Percentiles rank a stretch among this genome's conserved stretches.
phyloP scores from a whole-genome alignment of 2,113 vertebrate genomes.

The Laticauda laticaudata region DNA sequence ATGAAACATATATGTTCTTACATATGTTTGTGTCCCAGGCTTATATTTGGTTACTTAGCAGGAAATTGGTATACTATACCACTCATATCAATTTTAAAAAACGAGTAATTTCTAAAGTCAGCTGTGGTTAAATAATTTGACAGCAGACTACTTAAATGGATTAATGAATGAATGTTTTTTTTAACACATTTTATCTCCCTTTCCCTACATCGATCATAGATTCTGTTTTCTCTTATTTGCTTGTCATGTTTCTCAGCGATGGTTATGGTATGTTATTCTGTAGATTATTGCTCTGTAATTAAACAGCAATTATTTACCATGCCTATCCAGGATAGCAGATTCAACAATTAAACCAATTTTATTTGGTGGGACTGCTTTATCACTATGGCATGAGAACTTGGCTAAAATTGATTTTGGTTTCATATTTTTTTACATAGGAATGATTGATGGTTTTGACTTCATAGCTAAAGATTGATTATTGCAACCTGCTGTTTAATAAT shows the following conservation, averaged over 20 bases:
- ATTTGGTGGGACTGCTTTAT: conserved; percentile 65
- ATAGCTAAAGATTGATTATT: conserved; percentile 62
- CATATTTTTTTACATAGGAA: conserved; percentile 48
- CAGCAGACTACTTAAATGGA: background rate
- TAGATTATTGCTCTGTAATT: conserved; percentile 23
- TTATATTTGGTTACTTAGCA: background rate
- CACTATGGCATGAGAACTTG: conserved; percentile 56
- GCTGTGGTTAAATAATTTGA: background rate
- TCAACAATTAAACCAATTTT: conserved; percentile 30
- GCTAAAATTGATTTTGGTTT: conserved; percentile 55
- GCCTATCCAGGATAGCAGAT: conserved; percentile 13
- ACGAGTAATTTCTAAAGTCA: background rate
- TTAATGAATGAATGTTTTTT: background rate
- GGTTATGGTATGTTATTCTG: background rate
- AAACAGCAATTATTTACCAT: conserved; percentile 31
- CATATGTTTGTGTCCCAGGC: background rate
- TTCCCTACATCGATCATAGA: background rate
- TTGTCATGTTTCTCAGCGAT: conserved; percentile 1
- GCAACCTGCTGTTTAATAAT: conserved; percentile 65
- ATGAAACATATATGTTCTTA: background rate
- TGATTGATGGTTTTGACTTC: conserved; percentile 64
- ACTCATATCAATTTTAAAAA: background rate
- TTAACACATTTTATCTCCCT: background rate
- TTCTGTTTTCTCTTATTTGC: background rate
- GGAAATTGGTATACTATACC: background rate